Evolutionary conservation across 1,140 invertebrate species (phyloP).

Genomic region (Pantala flavescens): DNA sequence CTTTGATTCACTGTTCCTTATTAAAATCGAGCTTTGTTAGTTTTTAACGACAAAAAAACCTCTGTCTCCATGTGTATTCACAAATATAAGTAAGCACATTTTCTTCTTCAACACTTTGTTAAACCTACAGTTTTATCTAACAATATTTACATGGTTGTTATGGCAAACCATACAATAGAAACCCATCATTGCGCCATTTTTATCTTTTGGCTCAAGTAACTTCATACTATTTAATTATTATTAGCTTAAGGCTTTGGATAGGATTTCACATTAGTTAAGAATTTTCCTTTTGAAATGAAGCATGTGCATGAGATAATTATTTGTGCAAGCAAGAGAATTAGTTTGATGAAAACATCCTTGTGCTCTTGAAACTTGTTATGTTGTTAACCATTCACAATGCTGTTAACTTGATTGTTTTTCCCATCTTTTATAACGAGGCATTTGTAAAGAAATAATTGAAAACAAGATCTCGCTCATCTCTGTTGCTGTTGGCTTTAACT

Average conservation of each 20-base stretch:
- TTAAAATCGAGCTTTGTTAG: background rate
- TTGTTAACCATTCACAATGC: background rate
- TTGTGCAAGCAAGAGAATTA: background rate
- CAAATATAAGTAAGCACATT: background rate
- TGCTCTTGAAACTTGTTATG: background rate
- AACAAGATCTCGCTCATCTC: too few relatives aligned
- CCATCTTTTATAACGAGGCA: background rate
- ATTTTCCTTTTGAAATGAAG: background rate
- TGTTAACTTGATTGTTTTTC: background rate
- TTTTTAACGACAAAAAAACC: background rate
- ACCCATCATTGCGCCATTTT: background rate
- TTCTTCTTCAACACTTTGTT: background rate
- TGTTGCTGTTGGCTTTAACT: too few relatives aligned
- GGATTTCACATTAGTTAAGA: background rate
- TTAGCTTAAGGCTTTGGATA: background rate
- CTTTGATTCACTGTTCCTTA: background rate
- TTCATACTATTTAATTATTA: background rate
- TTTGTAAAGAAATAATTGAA: background rate
- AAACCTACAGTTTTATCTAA: background rate
- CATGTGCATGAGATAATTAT: background rate
- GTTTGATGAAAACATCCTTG: background rate
- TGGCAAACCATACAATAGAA: background rate
- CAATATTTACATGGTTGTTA: background rate
- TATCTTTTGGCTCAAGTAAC: background rate
- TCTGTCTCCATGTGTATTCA: background rate